A percentile compares a stretch with the other conserved stretches of the same genome.
Conservation (phyloP, 2,113 vertebrate genomes). For the Barnardius zonarius region DNA sequence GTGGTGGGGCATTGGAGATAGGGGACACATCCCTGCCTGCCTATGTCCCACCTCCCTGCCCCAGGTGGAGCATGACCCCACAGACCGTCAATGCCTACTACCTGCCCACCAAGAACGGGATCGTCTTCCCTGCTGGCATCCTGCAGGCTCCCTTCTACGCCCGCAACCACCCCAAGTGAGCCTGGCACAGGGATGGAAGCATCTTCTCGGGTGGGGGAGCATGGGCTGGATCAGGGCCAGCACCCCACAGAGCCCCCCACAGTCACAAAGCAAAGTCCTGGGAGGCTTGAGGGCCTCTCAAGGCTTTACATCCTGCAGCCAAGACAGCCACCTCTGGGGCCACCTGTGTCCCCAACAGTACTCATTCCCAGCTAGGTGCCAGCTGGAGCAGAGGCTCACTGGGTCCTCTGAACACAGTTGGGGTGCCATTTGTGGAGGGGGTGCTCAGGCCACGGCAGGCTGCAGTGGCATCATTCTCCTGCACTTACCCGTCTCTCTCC, state of each 20-base stretch:
- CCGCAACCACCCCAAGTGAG: conserved; percentile 91
- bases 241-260: background rate
- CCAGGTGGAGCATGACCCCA: conserved; percentile 98
- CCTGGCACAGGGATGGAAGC: background rate
- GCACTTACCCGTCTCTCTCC: background rate
- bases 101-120: conserved; percentile 96
- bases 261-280: background rate
- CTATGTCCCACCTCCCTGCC: background rate
- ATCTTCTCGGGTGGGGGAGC: background rate
- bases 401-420: background rate
- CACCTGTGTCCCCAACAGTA: background rate
- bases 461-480: background rate
- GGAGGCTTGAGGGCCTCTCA: background rate
- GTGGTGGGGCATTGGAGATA: background rate
- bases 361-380: background rate
- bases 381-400: background rate
- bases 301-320: background rate
- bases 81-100: conserved; percentile 98
- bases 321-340: background rate
- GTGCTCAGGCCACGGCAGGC: background rate
- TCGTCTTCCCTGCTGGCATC: conserved; percentile 96
- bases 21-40: background rate
- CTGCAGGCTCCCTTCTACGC: conserved; percentile 97
- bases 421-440: background rate
- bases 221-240: background rate